These are phyloP conservation scores for Geococcyx californianus DNA, from an alignment of 2,113 vertebrate genomes.

Conservation along the genomic window DNA sequence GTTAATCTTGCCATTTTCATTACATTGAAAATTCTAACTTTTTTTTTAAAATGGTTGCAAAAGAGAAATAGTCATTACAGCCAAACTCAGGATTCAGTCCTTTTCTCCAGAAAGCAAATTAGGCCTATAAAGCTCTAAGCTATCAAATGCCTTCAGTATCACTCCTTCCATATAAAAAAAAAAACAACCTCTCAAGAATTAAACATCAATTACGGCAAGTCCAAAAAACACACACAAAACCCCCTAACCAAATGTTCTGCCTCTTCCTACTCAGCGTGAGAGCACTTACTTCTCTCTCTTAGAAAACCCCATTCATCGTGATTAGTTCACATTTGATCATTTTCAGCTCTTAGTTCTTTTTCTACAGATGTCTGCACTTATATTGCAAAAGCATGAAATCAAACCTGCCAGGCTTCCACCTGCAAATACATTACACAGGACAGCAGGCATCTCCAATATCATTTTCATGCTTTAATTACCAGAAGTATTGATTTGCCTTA, in stretches of 20 bases:
- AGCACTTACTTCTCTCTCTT: conserved; percentile 1
- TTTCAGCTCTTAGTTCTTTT: conserved; percentile 42
- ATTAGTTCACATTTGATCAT: conserved; percentile 25
- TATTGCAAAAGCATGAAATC: background rate
- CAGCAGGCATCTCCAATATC: background rate
- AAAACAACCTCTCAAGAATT: background rate
- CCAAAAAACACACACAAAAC: background rate
- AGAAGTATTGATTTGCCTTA: background rate
- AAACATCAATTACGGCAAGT: background rate
- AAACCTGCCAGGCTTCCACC: background rate
- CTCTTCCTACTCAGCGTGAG: background rate
- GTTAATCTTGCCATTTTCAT: background rate
- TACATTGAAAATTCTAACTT: background rate
- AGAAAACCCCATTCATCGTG: conserved; percentile 11
- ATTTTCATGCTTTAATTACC: background rate
- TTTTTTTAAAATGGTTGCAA: background rate
- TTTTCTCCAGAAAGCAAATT: background rate
- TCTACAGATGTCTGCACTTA: conserved; percentile 13
- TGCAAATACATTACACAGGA: background rate
- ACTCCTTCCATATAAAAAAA: background rate
- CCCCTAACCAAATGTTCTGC: background rate
- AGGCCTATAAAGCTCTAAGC: background rate
- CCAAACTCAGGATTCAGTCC: background rate
- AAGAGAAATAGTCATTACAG: background rate
- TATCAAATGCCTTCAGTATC: background rate